These are phyloP conservation scores for Mythimna pallens DNA, from an alignment of 2,888 invertebrate genomes.

Conservation along the genomic window DNA sequence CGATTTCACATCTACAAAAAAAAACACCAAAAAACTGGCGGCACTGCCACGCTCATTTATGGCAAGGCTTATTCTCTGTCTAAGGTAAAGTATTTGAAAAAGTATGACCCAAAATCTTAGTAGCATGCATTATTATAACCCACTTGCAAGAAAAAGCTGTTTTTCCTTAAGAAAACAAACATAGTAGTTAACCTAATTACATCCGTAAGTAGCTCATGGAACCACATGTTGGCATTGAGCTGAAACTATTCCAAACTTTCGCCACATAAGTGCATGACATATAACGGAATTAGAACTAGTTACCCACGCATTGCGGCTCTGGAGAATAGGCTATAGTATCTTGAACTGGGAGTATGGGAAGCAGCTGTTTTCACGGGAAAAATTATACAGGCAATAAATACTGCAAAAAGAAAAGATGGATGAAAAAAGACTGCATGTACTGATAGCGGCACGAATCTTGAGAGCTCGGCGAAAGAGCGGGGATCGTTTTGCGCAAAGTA, in stretches of 20 bases:
- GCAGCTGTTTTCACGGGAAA: fast-evolving
- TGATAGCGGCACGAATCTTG: too few species aligned
- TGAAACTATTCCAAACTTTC: slow-evolving; percentile 49
- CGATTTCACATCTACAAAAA: too few species aligned
- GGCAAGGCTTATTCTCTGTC: too few species aligned
- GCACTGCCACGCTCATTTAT: too few species aligned
- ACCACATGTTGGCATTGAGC: slow-evolving; percentile 49
- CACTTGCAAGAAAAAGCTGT: not conserved
- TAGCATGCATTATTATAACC: not conserved
- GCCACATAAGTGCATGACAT: slow-evolving; percentile 43
- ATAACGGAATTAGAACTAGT: slow-evolving; percentile 28
- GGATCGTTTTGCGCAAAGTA: too few species aligned
- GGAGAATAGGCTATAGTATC: not conserved
- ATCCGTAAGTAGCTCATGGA: slow-evolving; percentile 30
- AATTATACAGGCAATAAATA: too few species aligned
- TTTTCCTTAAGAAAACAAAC: slow-evolving; percentile 36
- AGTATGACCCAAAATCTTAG: not conserved
- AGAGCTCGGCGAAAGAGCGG: too few species aligned
- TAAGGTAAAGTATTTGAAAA: too few species aligned
- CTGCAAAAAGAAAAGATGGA: too few species aligned
- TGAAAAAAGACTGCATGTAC: too few species aligned
- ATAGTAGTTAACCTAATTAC: slow-evolving; percentile 45
- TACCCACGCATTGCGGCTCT: slow-evolving; percentile 19
- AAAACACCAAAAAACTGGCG: too few species aligned
- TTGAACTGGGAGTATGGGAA: not conserved